Evolutionary conservation across 2,113 vertebrate species (phyloP), one percentile per base, ranked within the genome.

Genomic region (Rafetus swinhoei): DNA sequence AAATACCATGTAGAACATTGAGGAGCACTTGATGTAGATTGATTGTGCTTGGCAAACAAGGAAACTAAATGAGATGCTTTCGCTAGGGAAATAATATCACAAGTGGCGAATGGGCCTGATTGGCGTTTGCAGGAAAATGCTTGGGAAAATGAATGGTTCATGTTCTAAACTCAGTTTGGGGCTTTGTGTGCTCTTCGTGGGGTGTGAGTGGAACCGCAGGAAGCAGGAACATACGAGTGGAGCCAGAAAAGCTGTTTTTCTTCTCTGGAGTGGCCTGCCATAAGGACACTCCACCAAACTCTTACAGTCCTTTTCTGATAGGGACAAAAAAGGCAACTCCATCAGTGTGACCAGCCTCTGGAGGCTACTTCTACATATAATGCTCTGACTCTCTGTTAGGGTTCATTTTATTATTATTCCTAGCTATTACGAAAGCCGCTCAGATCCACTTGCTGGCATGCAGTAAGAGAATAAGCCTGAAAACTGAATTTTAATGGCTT

Each of bases 401-500:
- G 45, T 45, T 45, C 45, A 45, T 45, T 45, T 45, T 45, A 45
- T 45, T 45, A 45, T 45, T 45, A 45, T 45, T 45, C 45, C 45
- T 45, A 45, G 45, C 45, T 81, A 79, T 72, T 72, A 35, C 53
- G 91, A 60, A 92, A 81, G 60, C 94, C 84, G 79, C 74, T 59
- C 55, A 56, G 82, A 35, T 89, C 87, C 81, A 82, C 80, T 86
- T 96, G 86, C 87, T 93, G 82, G 87, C 91, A 95, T 8, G 6
- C 79, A 84, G 14, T 92, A 95, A 93, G 92, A 87, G 55, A 90
- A 96, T 94, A 96, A 95, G n/a, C 57, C 62, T 57, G 82, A 57
- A 96, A 92, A 96, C 79, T 27, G 89, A 76, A 95, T 94, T 93
- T 9, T 72, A 95, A 94, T 92, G 90, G 89, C 92, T 94, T 95